Conservation (phyloP, 2,888 invertebrate genomes). For the Tipula helvola region DNA sequence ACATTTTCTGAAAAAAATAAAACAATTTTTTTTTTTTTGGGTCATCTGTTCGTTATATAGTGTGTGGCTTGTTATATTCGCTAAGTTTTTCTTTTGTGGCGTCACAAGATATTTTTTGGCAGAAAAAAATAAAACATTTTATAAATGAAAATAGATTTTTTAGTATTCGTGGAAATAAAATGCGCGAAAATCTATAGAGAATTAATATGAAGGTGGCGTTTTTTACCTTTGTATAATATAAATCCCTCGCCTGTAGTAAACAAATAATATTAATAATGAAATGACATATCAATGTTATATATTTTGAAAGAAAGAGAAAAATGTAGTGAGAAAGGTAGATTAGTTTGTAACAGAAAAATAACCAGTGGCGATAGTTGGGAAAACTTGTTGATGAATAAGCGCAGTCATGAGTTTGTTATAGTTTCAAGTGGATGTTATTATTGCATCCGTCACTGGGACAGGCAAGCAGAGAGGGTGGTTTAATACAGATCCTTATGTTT, state of each 20-base stretch:
- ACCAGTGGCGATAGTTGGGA: background rate
- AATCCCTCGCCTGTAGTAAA: background rate
- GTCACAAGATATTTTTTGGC: background rate
- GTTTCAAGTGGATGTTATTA: background rate
- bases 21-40: background rate
- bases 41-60: background rate
- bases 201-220: background rate
- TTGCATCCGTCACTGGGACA: background rate
- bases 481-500: background rate
- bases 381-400: background rate
- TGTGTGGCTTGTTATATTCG: background rate
- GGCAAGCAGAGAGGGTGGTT: background rate
- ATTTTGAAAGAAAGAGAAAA: background rate
- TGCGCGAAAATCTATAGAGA: background rate
- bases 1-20: background rate
- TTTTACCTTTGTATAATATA: background rate
- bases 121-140: background rate
- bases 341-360: background rate
- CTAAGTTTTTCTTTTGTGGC: background rate
- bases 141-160: background rate
- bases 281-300: background rate
- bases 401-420: background rate
- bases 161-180: background rate
- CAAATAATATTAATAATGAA: background rate
- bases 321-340: background rate